phyloP scores from a whole-genome alignment of 1,140 invertebrate species.

The Ctenoplectra terminalis region DNA sequence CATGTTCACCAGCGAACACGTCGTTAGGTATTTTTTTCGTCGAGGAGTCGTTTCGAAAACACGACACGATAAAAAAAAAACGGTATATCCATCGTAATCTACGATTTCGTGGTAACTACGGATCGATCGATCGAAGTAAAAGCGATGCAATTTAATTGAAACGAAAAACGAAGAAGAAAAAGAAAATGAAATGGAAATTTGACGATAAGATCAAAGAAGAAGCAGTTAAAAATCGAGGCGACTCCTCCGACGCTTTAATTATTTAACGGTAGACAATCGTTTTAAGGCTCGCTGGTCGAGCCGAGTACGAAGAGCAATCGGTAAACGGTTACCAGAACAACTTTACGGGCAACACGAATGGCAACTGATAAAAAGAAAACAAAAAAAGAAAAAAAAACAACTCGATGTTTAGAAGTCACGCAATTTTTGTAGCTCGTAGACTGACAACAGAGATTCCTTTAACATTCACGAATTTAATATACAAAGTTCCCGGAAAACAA shows the following conservation, averaged over 20 bases:
- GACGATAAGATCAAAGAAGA: neutral
- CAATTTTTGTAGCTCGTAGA: slow-evolving; percentile 76
- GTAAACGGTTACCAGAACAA: slow-evolving; percentile 39
- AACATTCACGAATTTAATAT: slow-evolving; percentile 51
- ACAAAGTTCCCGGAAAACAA: slow-evolving; percentile 5
- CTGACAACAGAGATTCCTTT: slow-evolving; percentile 51
- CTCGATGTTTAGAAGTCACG: slow-evolving; percentile 71
- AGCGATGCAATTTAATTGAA: neutral
- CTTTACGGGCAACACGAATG: slow-evolving; percentile 53
- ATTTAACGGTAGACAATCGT: slow-evolving; percentile 54
- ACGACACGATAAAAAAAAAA: neutral
- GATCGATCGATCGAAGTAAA: neutral
- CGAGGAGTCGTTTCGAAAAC: slow-evolving; percentile 8
- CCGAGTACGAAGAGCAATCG: slow-evolving; percentile 33
- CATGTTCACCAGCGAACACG: slow-evolving; percentile 9
- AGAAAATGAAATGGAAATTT: neutral
- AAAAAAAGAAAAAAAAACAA: slow-evolving; percentile 18
- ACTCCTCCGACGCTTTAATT: slow-evolving; percentile 44
- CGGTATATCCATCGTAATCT: no score
- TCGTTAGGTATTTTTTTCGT: slow-evolving; percentile 34
- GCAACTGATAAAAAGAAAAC: slow-evolving; percentile 34
- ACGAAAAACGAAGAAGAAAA: neutral
- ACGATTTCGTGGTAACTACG: neutral
- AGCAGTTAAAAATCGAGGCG: neutral
- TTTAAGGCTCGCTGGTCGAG: slow-evolving; percentile 75